These are phyloP conservation scores for Sminthopsis crassicaudata DNA, from an alignment of 2,113 vertebrate species.

Conservation along the genomic window DNA sequence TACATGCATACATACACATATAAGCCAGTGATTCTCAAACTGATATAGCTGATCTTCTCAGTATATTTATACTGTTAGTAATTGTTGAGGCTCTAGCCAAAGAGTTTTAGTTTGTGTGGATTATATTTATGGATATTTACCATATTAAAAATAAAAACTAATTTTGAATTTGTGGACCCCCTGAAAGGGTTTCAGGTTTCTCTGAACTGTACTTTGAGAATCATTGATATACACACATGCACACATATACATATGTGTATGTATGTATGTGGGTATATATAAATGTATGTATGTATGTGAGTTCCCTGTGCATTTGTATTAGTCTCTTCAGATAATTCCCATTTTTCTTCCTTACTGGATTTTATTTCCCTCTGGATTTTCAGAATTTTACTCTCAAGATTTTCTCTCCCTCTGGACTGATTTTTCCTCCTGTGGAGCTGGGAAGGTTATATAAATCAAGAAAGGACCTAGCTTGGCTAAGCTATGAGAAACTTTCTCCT, in stretches of 20 bases:
- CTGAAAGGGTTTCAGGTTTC: too few relatives aligned
- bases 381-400: not conserved
- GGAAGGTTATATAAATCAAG: not conserved
- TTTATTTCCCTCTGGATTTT: not conserved
- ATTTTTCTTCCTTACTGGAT: not conserved
- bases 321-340: not conserved
- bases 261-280: not conserved
- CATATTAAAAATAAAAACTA: too few relatives aligned
- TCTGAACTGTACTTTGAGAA: too few relatives aligned
- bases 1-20: too few relatives aligned
- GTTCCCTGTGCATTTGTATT: not conserved
- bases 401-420: not conserved
- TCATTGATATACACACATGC: too few relatives aligned
- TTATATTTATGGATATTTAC: too few relatives aligned
- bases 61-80: too few relatives aligned
- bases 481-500: not conserved
- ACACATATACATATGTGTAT: not conserved
- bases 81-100: too few relatives aligned
- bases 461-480: not conserved
- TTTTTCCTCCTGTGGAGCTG: not conserved
- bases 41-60: too few relatives aligned
- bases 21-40: too few relatives aligned
- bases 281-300: not conserved
- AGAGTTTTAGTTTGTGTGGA: too few relatives aligned
- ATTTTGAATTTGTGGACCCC: too few relatives aligned